Conservation (phyloP, 2,888 invertebrate species). For the Acanthopleura granulata region DNA sequence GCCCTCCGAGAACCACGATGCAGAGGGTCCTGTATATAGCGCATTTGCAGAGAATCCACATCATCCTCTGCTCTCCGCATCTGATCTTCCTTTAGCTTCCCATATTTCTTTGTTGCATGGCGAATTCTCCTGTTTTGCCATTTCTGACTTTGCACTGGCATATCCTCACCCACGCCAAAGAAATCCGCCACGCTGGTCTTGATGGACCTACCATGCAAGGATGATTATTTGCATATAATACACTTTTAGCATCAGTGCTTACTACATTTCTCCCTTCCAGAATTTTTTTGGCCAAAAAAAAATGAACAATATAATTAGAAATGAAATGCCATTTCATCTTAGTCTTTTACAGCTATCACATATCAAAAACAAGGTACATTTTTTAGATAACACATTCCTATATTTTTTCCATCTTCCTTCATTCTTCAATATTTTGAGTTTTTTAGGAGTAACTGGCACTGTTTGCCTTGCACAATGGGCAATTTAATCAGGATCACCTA, state of each 20-base stretch:
- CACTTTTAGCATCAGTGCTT: background rate
- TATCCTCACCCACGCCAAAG: constrained; percentile 86
- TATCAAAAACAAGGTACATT: no score
- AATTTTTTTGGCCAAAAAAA: no score
- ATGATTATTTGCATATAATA: constrained; percentile 26
- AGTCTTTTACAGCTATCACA: no score
- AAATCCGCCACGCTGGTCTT: constrained; percentile 86
- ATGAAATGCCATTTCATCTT: no score
- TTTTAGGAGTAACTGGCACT: no score
- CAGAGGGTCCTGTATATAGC: constrained; percentile 53
- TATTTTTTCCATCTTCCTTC: no score
- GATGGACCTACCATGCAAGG: constrained; percentile 74
- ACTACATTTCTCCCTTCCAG: no score
- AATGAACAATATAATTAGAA: no score
- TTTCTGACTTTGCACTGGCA: constrained; percentile 74
- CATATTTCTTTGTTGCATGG: constrained; percentile 47
- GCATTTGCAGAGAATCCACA: constrained; percentile 37
- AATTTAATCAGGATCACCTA: no score
- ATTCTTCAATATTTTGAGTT: no score
- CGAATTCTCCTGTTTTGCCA: constrained; percentile 82
- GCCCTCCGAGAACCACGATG: constrained; percentile 41
- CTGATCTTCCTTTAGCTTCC: constrained; percentile 42
- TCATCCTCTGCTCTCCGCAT: constrained; percentile 37
- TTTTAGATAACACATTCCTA: no score
- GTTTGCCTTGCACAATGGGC: no score